These are phyloP conservation scores for Malaclemys terrapin DNA, from an alignment of 2,113 vertebrate genomes.

Conservation along the genomic window DNA sequence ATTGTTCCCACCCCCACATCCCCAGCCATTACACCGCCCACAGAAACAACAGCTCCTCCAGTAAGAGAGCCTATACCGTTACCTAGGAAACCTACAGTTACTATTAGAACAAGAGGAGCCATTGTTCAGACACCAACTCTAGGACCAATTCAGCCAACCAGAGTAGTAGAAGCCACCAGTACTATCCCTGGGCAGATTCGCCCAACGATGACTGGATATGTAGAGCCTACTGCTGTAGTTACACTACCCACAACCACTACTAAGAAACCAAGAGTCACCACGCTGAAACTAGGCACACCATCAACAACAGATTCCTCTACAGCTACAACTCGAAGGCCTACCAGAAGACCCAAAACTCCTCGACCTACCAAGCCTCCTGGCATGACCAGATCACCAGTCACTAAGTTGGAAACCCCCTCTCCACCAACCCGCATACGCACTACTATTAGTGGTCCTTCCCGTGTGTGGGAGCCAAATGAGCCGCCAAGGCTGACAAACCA, in stretches of 20 bases:
- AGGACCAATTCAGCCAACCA: slow-evolving; percentile 91
- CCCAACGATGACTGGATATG: slow-evolving; percentile 87
- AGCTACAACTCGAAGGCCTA: slow-evolving; percentile 81
- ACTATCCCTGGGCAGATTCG: slow-evolving; percentile 83
- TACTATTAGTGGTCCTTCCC: slow-evolving; percentile 79
- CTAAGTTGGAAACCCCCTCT: slow-evolving; percentile 86
- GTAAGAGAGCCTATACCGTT: slow-evolving; percentile 91
- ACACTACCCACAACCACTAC: slow-evolving; percentile 88
- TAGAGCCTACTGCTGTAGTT: slow-evolving; percentile 88
- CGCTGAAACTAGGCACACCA: slow-evolving; percentile 80
- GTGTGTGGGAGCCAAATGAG: slow-evolving; percentile 82
- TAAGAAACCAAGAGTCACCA: slow-evolving; percentile 86
- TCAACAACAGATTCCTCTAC: slow-evolving; percentile 84
- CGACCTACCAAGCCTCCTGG: slow-evolving; percentile 75
- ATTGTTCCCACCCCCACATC: slow-evolving; percentile 93
- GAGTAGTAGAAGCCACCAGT: slow-evolving; percentile 86
- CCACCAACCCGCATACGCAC: slow-evolving; percentile 82
- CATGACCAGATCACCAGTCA: slow-evolving; percentile 84
- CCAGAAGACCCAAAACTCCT: slow-evolving; percentile 85
- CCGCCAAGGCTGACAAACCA: slow-evolving; percentile 90
- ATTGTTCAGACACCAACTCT: slow-evolving; percentile 92
- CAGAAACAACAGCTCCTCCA: slow-evolving; percentile 86
- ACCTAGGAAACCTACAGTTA: slow-evolving; percentile 90
- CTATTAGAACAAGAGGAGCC: slow-evolving; percentile 90
- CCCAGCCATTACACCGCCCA: slow-evolving; percentile 90